phyloP scores from a whole-genome alignment of 37 sponge, comb jelly and placozoan species.

The Tethya wilhelma region DNA sequence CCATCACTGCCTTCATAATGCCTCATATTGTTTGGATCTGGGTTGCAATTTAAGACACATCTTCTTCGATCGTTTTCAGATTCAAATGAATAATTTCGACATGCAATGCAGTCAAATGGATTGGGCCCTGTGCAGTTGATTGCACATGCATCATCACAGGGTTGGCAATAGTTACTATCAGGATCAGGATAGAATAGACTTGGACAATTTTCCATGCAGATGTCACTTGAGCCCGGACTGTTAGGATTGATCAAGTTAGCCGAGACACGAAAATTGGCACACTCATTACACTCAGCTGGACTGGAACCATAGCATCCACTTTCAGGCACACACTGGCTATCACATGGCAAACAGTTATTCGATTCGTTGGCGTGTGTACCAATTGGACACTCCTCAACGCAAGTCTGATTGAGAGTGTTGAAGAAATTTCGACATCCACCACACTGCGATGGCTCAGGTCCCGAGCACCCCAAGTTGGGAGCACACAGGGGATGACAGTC shows the following conservation, averaged over 20 bases:
- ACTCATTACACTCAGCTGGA: conserved; percentile 52
- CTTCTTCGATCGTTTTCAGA: conserved; percentile 10
- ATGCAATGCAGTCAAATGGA: conserved; percentile 50
- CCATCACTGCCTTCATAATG: conserved; percentile 30
- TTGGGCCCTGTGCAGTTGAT: conserved; percentile 56
- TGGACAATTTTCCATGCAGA: conserved; percentile 56
- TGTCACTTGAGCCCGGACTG: neutral
- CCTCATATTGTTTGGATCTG: neutral
- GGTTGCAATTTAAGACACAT: conserved; percentile 51
- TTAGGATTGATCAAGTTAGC: neutral
- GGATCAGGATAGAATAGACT: conserved; percentile 8
- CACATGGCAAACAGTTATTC: conserved; percentile 53
- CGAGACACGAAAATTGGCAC: conserved; percentile 41
- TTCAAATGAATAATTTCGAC: conserved; percentile 18
- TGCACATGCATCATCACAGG: conserved; percentile 41
- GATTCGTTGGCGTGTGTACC: conserved; percentile 14
- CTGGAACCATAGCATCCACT: conserved; percentile 63
- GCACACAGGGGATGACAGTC: conserved; percentile 54
- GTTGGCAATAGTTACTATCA: conserved; percentile 19
- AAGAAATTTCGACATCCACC: conserved; percentile 14
- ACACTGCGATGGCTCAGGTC: conserved; percentile 55
- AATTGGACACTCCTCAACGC: conserved; percentile 34
- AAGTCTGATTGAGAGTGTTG: conserved; percentile 17
- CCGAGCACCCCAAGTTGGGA: conserved; percentile 53
- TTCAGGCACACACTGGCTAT: conserved; percentile 29